Conservation (phyloP, 2,797 vertebrate genomes). For the Tadarida brasiliensis region DNA sequence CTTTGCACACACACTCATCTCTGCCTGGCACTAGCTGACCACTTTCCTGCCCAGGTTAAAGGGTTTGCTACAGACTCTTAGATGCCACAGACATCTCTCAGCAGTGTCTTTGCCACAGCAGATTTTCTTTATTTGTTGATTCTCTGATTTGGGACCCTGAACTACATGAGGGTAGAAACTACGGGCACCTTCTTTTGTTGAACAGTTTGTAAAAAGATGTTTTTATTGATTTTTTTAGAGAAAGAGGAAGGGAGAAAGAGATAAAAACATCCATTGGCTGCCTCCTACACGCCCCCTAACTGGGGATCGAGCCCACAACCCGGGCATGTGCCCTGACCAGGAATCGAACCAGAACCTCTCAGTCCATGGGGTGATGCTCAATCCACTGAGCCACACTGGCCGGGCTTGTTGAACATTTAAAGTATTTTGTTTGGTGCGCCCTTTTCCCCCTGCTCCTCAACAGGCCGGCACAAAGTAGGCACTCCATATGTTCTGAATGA, state of each 20-base stretch:
- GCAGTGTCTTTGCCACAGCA: neutral
- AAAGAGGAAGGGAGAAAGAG: too few species aligned
- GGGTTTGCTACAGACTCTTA: neutral
- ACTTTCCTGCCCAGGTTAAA: neutral
- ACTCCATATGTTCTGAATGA: fast-evolving
- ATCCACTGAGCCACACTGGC: too few species aligned
- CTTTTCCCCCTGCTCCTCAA: neutral
- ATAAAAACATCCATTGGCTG: too few species aligned
- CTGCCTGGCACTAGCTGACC: neutral
- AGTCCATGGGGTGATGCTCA: too few species aligned
- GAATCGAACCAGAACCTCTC: too few species aligned
- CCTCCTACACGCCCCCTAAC: too few species aligned
- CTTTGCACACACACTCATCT: neutral
- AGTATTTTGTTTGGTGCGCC: neutral
- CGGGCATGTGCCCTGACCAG: too few species aligned
- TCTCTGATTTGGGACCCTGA: neutral
- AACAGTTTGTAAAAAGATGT: too few species aligned
- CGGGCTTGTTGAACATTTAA: neutral
- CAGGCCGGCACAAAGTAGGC: neutral
- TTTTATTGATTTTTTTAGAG: too few species aligned
- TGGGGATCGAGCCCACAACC: too few species aligned
- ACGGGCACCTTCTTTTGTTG: neutral
- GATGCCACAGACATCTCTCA: neutral
- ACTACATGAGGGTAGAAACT: neutral
- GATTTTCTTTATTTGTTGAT: neutral